These are phyloP conservation scores for Eubucco bourcierii DNA, from an alignment of 2,113 vertebrate genomes.

Conservation along the genomic window DNA sequence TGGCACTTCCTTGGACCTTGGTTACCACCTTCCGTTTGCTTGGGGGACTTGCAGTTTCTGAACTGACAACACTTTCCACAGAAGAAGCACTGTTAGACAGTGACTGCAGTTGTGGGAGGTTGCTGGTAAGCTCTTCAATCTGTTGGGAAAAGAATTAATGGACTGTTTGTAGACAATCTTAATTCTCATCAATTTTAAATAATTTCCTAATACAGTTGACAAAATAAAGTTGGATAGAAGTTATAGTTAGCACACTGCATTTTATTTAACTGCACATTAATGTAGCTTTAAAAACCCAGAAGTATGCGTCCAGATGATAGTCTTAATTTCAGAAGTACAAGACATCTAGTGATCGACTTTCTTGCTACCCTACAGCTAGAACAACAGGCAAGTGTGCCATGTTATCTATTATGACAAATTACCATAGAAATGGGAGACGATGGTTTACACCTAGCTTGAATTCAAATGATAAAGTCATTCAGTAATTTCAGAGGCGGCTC, in stretches of 20 bases:
- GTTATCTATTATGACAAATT: neutral
- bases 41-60: conserved; percentile 89
- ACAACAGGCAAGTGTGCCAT: neutral
- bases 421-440: neutral
- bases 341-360: neutral
- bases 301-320: neutral
- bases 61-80: conserved; percentile 87
- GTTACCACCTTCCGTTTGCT: conserved; percentile 88
- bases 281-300: neutral
- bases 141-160: conserved; percentile 33
- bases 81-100: conserved; percentile 90
- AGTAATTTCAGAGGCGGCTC: neutral
- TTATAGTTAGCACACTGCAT: neutral
- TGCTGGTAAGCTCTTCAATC: conserved; percentile 97
- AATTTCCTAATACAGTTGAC: neutral
- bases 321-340: neutral
- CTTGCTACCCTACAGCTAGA: neutral
- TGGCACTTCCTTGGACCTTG: conserved; percentile 88
- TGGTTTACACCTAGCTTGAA: neutral
- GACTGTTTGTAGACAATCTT: neutral
- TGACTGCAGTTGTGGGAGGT: conserved; percentile 86
- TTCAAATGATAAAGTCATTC: neutral
- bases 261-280: neutral
- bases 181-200: neutral
- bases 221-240: neutral